A percentile compares a stretch with the other conserved stretches of the same genome.
Conservation (phyloP, 2,797 vertebrate species). For the Xenopus petersii region DNA sequence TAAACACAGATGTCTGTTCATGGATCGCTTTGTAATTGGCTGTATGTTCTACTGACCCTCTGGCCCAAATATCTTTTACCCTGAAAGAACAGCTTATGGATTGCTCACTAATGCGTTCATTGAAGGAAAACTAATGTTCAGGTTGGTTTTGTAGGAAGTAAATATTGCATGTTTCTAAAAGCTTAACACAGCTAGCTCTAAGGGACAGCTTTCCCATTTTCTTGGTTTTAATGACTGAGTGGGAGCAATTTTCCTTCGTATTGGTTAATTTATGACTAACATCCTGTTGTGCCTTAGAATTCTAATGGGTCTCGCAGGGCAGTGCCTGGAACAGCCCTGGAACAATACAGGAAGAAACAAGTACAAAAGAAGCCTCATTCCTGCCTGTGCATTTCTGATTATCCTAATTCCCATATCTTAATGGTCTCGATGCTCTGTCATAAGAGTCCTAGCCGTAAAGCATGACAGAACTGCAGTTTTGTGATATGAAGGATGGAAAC, state of each 20-base stretch:
- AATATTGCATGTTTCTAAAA: too few species aligned
- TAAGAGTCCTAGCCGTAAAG: too few species aligned
- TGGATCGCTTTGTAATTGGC: slow-evolving; percentile 37
- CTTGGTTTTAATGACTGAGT: neutral
- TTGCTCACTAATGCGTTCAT: neutral
- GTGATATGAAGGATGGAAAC: too few species aligned
- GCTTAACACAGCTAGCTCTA: too few species aligned
- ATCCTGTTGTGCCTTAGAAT: neutral
- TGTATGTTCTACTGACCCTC: slow-evolving; percentile 26
- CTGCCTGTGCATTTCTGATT: too few species aligned
- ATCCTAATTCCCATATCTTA: too few species aligned
- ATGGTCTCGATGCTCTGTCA: too few species aligned
- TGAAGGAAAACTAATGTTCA: neutral
- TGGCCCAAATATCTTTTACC: slow-evolving; percentile 26
- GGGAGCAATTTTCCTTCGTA: neutral
- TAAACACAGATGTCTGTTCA: slow-evolving; percentile 47
- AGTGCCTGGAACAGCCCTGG: too few species aligned
- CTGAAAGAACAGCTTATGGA: neutral
- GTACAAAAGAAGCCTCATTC: neutral
- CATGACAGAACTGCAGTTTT: too few species aligned
- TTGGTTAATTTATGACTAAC: neutral
- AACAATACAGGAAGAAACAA: neutral
- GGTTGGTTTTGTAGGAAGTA: too few species aligned
- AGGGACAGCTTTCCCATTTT: neutral
- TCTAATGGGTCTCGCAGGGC: too few species aligned